phyloP scores from a whole-genome alignment of 2,113 vertebrate genomes.

The Mustela lutreola region DNA sequence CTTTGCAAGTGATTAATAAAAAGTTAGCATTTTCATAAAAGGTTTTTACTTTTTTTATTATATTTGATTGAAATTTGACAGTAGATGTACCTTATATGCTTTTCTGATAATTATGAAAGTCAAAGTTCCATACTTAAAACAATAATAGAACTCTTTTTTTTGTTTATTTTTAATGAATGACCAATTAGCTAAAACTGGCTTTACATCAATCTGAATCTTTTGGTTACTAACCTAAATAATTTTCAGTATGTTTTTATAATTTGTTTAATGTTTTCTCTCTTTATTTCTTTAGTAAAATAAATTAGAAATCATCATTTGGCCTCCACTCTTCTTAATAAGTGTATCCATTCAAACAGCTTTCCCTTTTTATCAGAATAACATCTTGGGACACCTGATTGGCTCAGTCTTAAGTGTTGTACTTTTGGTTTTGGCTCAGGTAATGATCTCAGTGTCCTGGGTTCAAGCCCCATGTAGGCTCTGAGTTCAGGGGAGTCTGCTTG shows the following conservation, averaged over 20 bases:
- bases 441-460: neutral
- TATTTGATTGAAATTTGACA: slow-evolving; percentile 30
- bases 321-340: neutral
- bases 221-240: neutral
- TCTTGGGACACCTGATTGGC: neutral
- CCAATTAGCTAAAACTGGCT: neutral
- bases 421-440: neutral
- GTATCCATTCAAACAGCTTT: neutral
- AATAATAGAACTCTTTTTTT: neutral
- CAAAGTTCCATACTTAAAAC: neutral
- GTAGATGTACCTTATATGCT: neutral
- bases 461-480: neutral
- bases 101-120: neutral
- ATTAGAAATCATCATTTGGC: neutral
- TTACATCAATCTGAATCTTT: neutral
- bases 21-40: neutral
- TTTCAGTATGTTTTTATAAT: neutral
- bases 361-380: neutral
- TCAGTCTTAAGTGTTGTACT: neutral
- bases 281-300: neutral
- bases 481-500: neutral
- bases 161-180: neutral
- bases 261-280: neutral
- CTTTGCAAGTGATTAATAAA: slow-evolving; percentile 24
- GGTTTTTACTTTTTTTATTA: neutral